Evolutionary conservation across 2,797 vertebrate genomes (phyloP).

Genomic region (Scolopax bukidnonensis): DNA sequence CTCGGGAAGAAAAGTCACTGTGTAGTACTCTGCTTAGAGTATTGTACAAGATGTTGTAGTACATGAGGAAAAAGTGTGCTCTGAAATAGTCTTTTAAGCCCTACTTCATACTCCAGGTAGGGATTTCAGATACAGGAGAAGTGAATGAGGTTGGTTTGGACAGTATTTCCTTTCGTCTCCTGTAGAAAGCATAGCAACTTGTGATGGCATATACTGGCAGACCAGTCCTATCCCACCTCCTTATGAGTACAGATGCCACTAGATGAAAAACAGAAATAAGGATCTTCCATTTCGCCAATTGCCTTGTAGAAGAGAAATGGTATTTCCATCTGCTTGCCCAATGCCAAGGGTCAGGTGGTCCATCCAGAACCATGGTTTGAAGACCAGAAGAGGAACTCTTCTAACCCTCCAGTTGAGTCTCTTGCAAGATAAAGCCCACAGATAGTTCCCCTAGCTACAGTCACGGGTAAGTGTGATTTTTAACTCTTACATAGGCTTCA

Average conservation of each 20-base stretch:
- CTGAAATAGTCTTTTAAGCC: neutral
- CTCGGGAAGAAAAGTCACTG: neutral
- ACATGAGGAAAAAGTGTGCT: neutral
- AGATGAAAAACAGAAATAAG: neutral
- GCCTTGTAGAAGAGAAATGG: neutral
- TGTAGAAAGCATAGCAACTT: neutral
- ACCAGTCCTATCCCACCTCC: neutral
- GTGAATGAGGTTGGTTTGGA: neutral
- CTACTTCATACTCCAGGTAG: neutral
- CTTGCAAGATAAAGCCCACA: neutral
- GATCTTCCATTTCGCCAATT: neutral
- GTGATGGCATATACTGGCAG: rapidly evolving
- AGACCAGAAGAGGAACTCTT: neutral
- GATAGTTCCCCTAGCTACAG: neutral
- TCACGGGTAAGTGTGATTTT: neutral
- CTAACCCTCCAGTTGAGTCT: neutral
- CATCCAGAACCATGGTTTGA: neutral
- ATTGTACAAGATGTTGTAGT: neutral
- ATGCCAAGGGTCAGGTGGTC: too few relatives aligned
- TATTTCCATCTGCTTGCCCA: neutral
- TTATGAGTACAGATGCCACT: neutral
- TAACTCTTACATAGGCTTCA: neutral
- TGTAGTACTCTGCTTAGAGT: neutral
- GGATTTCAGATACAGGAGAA: neutral
- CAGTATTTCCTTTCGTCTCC: neutral